Evolutionary conservation across 2,888 invertebrate genomes (phyloP), one percentile per base, ranked within the genome.

Genomic region (Aromia moschata): DNA sequence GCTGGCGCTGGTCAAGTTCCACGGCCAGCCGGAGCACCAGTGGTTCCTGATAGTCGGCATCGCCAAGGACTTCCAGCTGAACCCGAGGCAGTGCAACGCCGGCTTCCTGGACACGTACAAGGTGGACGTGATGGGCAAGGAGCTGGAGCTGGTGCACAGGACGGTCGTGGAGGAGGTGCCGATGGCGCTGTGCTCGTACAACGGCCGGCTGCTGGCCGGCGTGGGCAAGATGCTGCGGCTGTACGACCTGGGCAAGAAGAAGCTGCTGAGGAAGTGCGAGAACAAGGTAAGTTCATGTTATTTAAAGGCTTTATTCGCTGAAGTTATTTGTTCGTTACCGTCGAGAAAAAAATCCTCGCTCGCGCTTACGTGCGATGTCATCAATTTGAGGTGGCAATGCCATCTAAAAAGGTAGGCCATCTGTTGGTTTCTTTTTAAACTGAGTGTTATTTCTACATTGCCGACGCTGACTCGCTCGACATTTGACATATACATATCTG

Each of bases 201-300:
- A 97, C 75, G 98, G 98, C 0, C 86, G 93, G 63, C 87, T 97
- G 0, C 79, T 99, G 17, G 93, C 95, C 0, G 98, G 98, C 0
- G 93, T 98, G 10, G 99, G 98, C 0, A 87, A 91, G 61, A 91
- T 93, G 85, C 82, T 99, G 16, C 84, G 98, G 51, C 85, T 99
- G 31, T 99, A 99, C 78, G 98, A 99, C 77, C 87, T 98, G 74
- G 99, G 99, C 57, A 95, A 94, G 80, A 94, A 98, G 80, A 99
- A 99, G 80, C 83, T 99, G 56, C 81, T 99, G 41, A 86, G 98
- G 51, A 99, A 99, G 83, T 98, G 98, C 82, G 99, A 99, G 82
- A 99, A 99, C 77, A 92, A 92, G 84, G 89, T 84, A 74, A 70
- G 65, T 68, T 10, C 3, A 52, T n/a, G n/a, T n/a, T n/a, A n/a